Evolutionary conservation across 2,888 invertebrate genomes (phyloP), one percentile per base, ranked within the genome.

Genomic region (Phortica okadai): DNA sequence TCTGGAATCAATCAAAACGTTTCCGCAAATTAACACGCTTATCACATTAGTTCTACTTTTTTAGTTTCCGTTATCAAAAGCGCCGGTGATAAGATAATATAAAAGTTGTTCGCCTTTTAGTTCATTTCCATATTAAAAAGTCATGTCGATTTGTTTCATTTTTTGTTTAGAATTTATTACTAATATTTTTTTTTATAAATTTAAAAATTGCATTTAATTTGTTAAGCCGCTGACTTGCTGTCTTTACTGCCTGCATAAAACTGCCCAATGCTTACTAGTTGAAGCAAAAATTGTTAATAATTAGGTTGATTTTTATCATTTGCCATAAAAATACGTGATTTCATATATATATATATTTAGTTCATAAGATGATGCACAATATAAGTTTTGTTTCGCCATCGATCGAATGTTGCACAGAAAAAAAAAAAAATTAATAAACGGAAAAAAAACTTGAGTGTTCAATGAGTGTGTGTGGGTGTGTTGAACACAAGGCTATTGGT

Each of bases 171-270:
- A 84, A 87, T 85, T 85, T 86, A 87, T 88, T 88, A 77, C 87
- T 87, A 85, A 81, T 87, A 81, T 76, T 85, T 70, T 75, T 59
- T 70, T 75, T 75, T 75, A 75, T 75, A 70, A 75, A 75, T 75
- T 75, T 88, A 85, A 87, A 88, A 85, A 85, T 85, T 85, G 87
- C 88, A 83, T 85, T 76, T 74, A 87, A 87, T 85, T 88, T 88
- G 83, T 84, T 88, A 85, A 85, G 85, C 85, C 81, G 69, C 69
- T 69, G 69, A 10, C 64, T 33, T 44, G 45, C 69, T 69, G 45
- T 45, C 62, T 25, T 14, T 64, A 66, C 50, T 45, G 50, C 50
- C 82, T 77, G 86, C 87, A 86, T 85, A 87, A 83, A 85, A 88
- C 5, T 86, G 88, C 84, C 85, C 86, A 88, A 84, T 78, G 75